These are phyloP conservation scores for Corythornis madagascariensis DNA, from an alignment of 2,113 vertebrate species.

Conservation along the genomic window DNA sequence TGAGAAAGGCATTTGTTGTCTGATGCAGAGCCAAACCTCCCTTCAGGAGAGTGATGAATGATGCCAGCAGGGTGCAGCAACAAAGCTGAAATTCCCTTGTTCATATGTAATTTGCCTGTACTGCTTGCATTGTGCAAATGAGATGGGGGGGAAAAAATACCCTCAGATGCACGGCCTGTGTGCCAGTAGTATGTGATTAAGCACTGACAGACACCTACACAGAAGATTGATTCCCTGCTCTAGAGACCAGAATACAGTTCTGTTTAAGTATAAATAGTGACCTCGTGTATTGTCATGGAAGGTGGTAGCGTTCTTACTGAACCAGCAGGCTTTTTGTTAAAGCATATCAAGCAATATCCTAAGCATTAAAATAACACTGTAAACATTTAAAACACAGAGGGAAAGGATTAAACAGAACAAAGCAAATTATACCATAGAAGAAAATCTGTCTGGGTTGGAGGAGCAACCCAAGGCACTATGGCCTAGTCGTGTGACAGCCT, in stretches of 20 bases:
- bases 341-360: too few species aligned
- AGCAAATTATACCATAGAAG: too few species aligned
- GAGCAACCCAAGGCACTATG: too few species aligned
- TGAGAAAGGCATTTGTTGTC: neutral
- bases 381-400: too few species aligned
- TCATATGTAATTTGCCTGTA: neutral
- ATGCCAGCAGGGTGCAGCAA: neutral
- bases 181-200: too few species aligned
- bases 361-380: too few species aligned
- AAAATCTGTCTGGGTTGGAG: too few species aligned
- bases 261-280: neutral
- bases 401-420: too few species aligned
- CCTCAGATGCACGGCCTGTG: neutral
- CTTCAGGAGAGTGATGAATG: neutral
- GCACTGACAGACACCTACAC: neutral
- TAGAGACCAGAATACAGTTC: neutral
- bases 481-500: too few species aligned
- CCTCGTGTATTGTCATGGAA: neutral
- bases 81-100: neutral
- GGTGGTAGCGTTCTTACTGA: too few species aligned
- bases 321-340: too few species aligned
- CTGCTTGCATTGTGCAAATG: neutral
- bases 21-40: neutral
- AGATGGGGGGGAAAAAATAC: neutral
- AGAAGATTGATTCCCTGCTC: neutral